Evolutionary conservation across 2,888 invertebrate genomes (phyloP), one percentile per base, ranked within the genome.

Genomic region (Dioctria rufipes): DNA sequence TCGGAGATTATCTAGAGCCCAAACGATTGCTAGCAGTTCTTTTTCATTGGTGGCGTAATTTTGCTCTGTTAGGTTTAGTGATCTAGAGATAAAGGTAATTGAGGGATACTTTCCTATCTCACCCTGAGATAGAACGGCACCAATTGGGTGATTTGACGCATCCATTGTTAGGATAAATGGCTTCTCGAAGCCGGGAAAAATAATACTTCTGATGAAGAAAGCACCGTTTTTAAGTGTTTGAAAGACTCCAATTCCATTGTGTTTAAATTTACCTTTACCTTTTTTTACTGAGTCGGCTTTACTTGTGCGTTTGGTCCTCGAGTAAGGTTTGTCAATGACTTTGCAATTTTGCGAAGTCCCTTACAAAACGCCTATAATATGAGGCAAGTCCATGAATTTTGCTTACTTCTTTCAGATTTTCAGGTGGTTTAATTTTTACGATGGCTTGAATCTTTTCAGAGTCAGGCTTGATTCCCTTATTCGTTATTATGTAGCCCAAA

Each of bases 251-350:
- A n/a, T n/a, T n/a, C n/a, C n/a, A n/a, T n/a, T n/a, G n/a, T n/a
- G n/a, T n/a, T n/a, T n/a, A n/a, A n/a, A n/a, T n/a, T n/a, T n/a
- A n/a, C n/a, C n/a, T n/a, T n/a, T n/a, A n/a, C 54, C 51, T 49
- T n/a, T 79, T 81, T 49, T 1, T 80, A 81, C 75, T 81, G 39
- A 79, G 79, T 25, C 60, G 66, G 9, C 67, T 79, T 46, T 80
- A 81, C 60, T 80, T 61, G 8, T 54, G 79, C 67, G 75, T 81
- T 58, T 80, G 80, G 39, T 60, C 66, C 71, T 69, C 71, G 9
- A n/a, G 81, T 81, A 11, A 83, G 80, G 40, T 80, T 83, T 6
- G 83, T 84, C 3, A 82, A 54, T 6, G 83, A 80, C 9, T 83
- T 82, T 0, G 82, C 83, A 42, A 80, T 65, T 71, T 80, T 0